A percentile compares a stretch with the other conserved stretches of the same genome.
phyloP scores from a whole-genome alignment of 2,888 invertebrate genomes.

The Helleia helle region DNA sequence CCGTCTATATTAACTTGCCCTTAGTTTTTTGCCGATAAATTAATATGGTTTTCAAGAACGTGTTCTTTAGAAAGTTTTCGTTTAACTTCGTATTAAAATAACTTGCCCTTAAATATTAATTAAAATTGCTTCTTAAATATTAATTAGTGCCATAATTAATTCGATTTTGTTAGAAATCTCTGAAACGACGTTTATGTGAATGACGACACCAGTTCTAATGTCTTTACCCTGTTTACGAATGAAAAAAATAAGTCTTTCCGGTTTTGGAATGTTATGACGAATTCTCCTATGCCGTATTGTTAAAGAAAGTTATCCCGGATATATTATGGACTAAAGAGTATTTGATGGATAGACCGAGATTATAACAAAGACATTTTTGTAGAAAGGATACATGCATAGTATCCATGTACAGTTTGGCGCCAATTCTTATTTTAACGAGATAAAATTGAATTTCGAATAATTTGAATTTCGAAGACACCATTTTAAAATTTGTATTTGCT shows the following conservation, averaged over 20 bases:
- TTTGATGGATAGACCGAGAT: constrained; percentile 27
- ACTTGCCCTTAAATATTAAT: too few relatives aligned
- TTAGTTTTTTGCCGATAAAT: too few relatives aligned
- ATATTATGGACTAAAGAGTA: constrained; percentile 29
- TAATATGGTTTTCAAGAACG: too few relatives aligned
- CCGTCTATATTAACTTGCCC: too few relatives aligned
- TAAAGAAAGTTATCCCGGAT: constrained; percentile 62
- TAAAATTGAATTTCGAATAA: constrained; percentile 1
- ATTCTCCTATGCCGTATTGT: constrained; percentile 34
- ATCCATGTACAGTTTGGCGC: constrained; percentile 5
- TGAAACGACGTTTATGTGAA: too few relatives aligned
- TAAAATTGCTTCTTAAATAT: too few relatives aligned
- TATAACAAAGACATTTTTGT: constrained; percentile 27
- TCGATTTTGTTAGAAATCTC: too few relatives aligned
- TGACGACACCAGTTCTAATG: too few relatives aligned
- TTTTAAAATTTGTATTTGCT: constrained; percentile 16
- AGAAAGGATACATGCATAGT: constrained; percentile 19
- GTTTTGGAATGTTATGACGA: constrained; percentile 48
- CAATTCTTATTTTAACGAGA: not conserved
- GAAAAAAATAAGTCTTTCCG: constrained; percentile 42
- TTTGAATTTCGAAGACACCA: not conserved
- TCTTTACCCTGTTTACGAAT: constrained; percentile 11
- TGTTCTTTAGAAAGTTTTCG: too few relatives aligned
- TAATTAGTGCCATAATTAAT: constrained; percentile 15
- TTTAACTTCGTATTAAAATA: too few relatives aligned